phyloP scores from a whole-genome alignment of 1,140 invertebrate species.

The Mesaphorura yosii region DNA sequence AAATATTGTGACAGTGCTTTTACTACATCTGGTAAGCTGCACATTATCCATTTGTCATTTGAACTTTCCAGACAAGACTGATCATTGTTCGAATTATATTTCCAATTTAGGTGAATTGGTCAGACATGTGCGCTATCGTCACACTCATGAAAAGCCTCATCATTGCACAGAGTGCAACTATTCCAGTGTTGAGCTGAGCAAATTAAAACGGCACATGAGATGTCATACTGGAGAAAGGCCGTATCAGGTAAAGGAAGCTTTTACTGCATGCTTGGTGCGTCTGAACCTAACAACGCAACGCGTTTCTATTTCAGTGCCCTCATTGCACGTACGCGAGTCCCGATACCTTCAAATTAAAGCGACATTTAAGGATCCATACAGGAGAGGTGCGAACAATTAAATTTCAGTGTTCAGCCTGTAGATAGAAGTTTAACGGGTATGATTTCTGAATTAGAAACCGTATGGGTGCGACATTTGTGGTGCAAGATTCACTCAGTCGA shows the following conservation, averaged over 20 bases:
- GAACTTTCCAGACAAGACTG: conserved; percentile 6
- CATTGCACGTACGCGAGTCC: conserved; percentile 96
- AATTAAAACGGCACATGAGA: conserved; percentile 81
- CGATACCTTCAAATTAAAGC: conserved; percentile 86
- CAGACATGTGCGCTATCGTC: conserved; percentile 78
- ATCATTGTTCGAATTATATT: conserved; percentile 10
- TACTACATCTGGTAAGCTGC: conserved; percentile 69
- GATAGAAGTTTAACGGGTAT: too few species aligned
- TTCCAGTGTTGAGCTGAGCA: conserved; percentile 84
- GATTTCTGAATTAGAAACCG: conserved; percentile 42
- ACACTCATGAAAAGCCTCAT: conserved; percentile 91
- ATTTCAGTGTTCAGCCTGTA: too few species aligned
- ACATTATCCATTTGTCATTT: too few species aligned
- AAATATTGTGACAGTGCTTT: conserved; percentile 86
- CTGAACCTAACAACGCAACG: neutral
- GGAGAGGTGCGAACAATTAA: conserved; percentile 34
- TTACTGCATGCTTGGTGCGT: neutral
- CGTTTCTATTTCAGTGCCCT: conserved; percentile 54
- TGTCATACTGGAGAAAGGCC: conserved; percentile 80
- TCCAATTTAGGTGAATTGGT: conserved; percentile 66
- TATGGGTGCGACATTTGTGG: conserved; percentile 52
- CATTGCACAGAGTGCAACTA: conserved; percentile 91
- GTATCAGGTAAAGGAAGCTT: conserved; percentile 48
- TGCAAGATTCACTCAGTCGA: conserved; percentile 86
- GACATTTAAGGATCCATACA: conserved; percentile 51